Evolutionary conservation across 2,797 vertebrate species (phyloP).

Genomic region (Semaprochilodus insignis): DNA sequence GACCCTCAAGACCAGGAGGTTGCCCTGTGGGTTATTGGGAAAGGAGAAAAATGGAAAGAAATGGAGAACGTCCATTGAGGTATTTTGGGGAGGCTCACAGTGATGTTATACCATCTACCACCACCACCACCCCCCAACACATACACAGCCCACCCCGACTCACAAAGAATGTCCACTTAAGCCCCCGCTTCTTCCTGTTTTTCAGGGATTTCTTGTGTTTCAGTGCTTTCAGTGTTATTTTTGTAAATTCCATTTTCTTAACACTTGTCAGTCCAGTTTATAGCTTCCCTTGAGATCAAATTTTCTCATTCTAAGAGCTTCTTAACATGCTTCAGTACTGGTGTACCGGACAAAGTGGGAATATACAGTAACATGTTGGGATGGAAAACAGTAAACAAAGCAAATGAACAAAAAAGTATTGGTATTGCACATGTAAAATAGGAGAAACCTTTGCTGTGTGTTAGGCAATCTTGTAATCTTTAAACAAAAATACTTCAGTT

Average conservation of each 20-base stretch:
- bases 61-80: conserved; percentile 47
- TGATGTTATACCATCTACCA: conserved; percentile 27
- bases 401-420: conserved; percentile 79
- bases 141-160: conserved; percentile 1
- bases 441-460: conserved; percentile 92
- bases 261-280: conserved; percentile 11
- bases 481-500: conserved; percentile 81
- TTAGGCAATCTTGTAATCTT: conserved; percentile 97
- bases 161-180: not conserved
- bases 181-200: not conserved
- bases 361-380: conserved; percentile 60
- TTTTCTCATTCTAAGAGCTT: not conserved
- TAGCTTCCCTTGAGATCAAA: not conserved
- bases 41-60: conserved; percentile 46
- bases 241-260: not conserved
- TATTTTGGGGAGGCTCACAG: conserved; percentile 21
- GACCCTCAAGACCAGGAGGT: conserved; percentile 24
- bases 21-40: conserved; percentile 35
- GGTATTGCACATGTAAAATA: conserved; percentile 99
- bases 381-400: conserved; percentile 77
- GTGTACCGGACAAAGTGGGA: conserved; percentile 77
- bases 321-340: conserved; percentile 74
- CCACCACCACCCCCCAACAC: not conserved
- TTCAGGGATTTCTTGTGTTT: conserved; percentile 3
- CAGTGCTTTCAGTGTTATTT: conserved; percentile 3